Evolutionary conservation across 2,113 vertebrate species (phyloP).

Genomic region (Caretta caretta): DNA sequence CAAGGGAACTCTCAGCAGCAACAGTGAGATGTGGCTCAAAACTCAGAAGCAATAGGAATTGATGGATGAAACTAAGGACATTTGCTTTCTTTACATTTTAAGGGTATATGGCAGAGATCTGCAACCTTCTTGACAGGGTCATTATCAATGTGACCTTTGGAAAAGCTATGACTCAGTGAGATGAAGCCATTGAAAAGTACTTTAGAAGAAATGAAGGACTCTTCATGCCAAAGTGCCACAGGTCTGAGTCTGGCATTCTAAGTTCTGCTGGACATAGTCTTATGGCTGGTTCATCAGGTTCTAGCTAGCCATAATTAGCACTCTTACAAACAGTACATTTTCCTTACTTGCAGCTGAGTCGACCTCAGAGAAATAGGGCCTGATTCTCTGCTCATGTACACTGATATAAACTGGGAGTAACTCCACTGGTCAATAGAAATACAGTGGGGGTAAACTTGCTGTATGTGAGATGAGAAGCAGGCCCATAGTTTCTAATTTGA

Average conservation of each 20-base stretch:
- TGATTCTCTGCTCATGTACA: not conserved
- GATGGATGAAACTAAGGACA: constrained; percentile 4
- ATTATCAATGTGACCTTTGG: not conserved
- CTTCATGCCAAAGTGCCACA: not conserved
- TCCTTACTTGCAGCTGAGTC: accelerated
- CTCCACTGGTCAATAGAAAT: not conserved
- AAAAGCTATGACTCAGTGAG: not conserved
- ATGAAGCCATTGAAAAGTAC: not conserved
- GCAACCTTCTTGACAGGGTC: not conserved
- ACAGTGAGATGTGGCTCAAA: not conserved
- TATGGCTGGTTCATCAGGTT: not conserved
- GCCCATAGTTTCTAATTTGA: not conserved
- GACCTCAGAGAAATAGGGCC: not conserved
- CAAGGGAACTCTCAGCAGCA: not conserved
- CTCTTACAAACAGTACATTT: not conserved
- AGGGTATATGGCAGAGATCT: not conserved
- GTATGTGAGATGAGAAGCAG: not conserved
- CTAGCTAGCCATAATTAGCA: not conserved
- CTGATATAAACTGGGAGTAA: not conserved
- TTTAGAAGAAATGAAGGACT: not conserved
- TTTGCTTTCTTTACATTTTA: not conserved
- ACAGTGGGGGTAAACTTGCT: not conserved
- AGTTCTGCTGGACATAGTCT: not conserved
- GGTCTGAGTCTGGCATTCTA: not conserved
- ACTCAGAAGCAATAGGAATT: not conserved